Evolutionary conservation across 2,888 invertebrate species (phyloP).

Genomic region (Stenolophus ochropezus): DNA sequence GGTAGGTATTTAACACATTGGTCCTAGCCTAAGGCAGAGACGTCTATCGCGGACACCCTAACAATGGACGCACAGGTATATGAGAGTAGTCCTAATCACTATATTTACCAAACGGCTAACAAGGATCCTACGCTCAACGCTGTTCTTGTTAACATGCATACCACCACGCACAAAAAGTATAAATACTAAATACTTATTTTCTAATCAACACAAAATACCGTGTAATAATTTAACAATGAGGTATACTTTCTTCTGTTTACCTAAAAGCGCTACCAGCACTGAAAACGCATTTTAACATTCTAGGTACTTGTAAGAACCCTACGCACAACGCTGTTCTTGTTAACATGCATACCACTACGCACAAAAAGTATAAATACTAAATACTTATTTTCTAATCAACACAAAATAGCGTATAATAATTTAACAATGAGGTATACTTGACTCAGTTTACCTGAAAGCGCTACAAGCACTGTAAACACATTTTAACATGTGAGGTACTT

Average conservation of each 20-base stretch:
- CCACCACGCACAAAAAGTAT: not conserved
- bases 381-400: no score
- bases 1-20: not conserved
- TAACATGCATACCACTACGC: not conserved
- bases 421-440: no score
- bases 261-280: no score
- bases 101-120: slow-evolving; percentile 53
- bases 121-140: not conserved
- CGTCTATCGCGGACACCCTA: slow-evolving; percentile 51
- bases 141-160: not conserved
- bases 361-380: not conserved
- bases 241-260: no score
- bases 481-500: no score
- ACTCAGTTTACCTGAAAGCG: no score
- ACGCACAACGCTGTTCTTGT: not conserved
- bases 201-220: no score
- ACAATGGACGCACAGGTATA: slow-evolving; percentile 54
- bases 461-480: no score
- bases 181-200: no score
- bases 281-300: no score
- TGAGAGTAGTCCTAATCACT: slow-evolving; percentile 54
- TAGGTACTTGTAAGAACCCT: not conserved
- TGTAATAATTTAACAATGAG: no score
- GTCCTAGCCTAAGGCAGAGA: not conserved
- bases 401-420: no score